A percentile compares a stretch with the other conserved stretches of the same genome.
These are phyloP conservation scores for Lithophane leautieri DNA, from an alignment of 2,888 invertebrate species.

Conservation along the genomic window DNA sequence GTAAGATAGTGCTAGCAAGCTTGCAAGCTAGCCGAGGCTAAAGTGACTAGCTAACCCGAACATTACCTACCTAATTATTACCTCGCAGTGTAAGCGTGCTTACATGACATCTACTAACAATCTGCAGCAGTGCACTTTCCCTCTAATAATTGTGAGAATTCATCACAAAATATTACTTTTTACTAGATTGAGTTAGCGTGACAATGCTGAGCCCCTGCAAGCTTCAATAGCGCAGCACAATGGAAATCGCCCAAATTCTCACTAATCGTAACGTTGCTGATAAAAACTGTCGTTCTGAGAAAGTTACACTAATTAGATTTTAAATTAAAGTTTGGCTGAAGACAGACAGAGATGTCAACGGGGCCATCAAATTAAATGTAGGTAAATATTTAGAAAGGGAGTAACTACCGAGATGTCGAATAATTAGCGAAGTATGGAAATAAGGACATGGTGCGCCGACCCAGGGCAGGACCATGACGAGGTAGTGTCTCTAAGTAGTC, in stretches of 20 bases:
- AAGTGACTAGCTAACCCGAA: not conserved
- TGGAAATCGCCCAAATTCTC: constrained; percentile 47
- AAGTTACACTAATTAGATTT: constrained; percentile 37
- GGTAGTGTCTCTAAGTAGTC: too few relatives aligned
- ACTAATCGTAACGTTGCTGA: constrained; percentile 35
- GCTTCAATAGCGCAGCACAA: constrained; percentile 35
- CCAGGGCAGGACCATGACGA: too few relatives aligned
- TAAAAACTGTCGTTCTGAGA: constrained; percentile 32
- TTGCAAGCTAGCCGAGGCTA: not conserved
- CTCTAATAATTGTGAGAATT: constrained; percentile 50
- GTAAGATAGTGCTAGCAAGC: too few relatives aligned
- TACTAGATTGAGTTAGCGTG: constrained; percentile 38
- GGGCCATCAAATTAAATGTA: constrained; percentile 6
- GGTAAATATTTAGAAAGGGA: too few relatives aligned
- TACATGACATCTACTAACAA: constrained; percentile 29
- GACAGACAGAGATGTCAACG: not conserved
- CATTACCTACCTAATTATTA: constrained; percentile 19
- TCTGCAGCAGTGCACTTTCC: constrained; percentile 49
- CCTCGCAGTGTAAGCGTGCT: constrained; percentile 23
- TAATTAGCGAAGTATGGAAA: too few relatives aligned
- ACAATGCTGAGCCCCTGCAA: constrained; percentile 28
- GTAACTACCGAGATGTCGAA: too few relatives aligned
- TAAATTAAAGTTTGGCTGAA: constrained; percentile 4
- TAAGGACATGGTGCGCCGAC: too few relatives aligned
- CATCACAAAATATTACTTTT: constrained; percentile 46